Base-by-base conservation (phyloP, 1,140 invertebrate genomes). In the Listronotus oregonensis region DNA sequence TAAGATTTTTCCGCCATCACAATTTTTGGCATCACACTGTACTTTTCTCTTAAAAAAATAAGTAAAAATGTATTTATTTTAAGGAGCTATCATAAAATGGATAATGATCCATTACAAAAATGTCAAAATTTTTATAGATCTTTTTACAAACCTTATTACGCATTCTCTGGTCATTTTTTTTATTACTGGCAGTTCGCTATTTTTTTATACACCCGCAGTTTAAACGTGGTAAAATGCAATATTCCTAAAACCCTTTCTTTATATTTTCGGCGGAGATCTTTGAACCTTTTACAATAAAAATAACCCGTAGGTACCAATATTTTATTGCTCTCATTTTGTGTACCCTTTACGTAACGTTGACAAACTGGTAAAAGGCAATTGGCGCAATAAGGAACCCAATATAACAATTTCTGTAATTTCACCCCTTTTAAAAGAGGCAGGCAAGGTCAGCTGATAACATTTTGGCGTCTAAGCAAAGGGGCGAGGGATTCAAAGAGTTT, bases 321-420 rank as follows among this genome's bases (percentile, higher is more conserved):
- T 55, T 55, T 37, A 55, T 55, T 55, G 17, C 52, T 42, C 39
- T 37, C 11, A 21, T 55, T 55, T 55, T 42, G 14, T 55, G 37
- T 42, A 42, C 14, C 37, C 52, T 55, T 55, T 55, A 55, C 52
- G 52, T 34, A 55, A 55, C 17, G 37, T 42, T 55, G 52, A 40
- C 52, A 37, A 55, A 55, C 34, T 9, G 34, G 34, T 37, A 42
- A 34, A 37, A 55, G 52, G 12, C 32, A 54, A 54, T 54, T 54
- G 50, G 17, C 50, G 50, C 31, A 55, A 55, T 55, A 55, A 42
- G 52, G 52, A 15, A 40, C 34, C 21, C 52, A 55, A 55, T 55
- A 55, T 55, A 55, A 55, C 15, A 49, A 49, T 49, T 15, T 18
- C 46, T 27, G 46, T 37, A 10, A 55, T 55, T 55, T 55, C 52